Evolutionary conservation across 1,140 invertebrate genomes (phyloP).

Genomic region (Brachionus rotundiformis): DNA sequence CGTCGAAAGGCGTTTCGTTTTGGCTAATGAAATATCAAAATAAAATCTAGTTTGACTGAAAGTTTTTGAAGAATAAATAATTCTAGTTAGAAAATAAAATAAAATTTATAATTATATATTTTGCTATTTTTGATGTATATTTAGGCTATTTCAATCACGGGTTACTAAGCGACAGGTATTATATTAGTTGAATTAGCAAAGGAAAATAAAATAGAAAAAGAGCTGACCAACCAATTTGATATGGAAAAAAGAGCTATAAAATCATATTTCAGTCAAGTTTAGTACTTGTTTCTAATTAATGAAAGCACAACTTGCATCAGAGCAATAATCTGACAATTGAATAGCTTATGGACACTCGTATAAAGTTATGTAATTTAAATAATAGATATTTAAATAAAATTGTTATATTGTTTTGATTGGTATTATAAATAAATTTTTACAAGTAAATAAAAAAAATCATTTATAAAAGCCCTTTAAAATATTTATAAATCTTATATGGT

Average conservation of each 20-base stretch:
- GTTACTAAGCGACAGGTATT: constrained; percentile 34
- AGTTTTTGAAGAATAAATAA: not conserved
- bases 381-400: not conserved
- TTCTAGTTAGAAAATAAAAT: not conserved
- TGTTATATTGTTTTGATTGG: not conserved
- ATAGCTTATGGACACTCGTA: not conserved
- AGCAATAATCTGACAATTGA: not conserved
- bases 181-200: constrained; percentile 7
- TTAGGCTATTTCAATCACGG: constrained; percentile 35
- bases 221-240: not conserved
- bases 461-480: not conserved
- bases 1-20: not conserved
- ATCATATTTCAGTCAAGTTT: constrained; percentile 30
- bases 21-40: not conserved
- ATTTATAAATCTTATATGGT: not conserved
- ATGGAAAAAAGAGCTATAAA: not conserved
- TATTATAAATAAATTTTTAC: not conserved
- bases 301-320: not conserved
- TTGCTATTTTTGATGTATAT: constrained; percentile 22
- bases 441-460: not conserved
- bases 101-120: constrained; percentile 20
- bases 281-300: not conserved
- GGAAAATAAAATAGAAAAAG: constrained; percentile 25
- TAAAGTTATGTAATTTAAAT: not conserved
- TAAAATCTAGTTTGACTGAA: not conserved